Percentiles rank a stretch among this genome's conserved stretches.
Conservation (phyloP, 2,113 vertebrate species). For the Poecilia latipinna region DNA sequence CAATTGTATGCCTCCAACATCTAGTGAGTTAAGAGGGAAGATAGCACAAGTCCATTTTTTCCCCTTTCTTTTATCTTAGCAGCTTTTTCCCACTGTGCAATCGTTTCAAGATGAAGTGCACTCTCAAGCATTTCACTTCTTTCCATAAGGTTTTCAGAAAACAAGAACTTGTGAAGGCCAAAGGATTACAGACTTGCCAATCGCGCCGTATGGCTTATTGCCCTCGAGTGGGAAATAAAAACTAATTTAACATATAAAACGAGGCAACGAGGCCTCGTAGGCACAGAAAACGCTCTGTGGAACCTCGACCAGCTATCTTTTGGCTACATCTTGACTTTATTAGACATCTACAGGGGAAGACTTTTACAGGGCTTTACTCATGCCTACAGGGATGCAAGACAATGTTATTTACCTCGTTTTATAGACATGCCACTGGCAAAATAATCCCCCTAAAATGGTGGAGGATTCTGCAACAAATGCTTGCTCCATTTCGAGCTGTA, state of each 20-base stretch:
- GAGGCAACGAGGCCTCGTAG: constrained; percentile 18
- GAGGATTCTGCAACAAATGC: neutral
- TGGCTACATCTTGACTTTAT: constrained; percentile 47
- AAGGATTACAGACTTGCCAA: constrained; percentile 62
- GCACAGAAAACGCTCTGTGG: constrained; percentile 27
- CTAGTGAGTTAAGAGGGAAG: constrained; percentile 34
- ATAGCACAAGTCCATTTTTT: constrained; percentile 6
- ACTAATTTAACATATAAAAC: constrained; percentile 58
- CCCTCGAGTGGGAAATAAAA: constrained; percentile 56
- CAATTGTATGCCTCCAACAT: constrained; percentile 34
- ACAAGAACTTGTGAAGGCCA: constrained; percentile 23
- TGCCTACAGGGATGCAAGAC: constrained; percentile 25
- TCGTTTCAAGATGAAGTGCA: constrained; percentile 4
- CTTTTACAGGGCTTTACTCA: constrained; percentile 38
- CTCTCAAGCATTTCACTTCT: constrained; percentile 14
- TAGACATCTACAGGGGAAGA: constrained; percentile 37
- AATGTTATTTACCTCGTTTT: constrained; percentile 27
- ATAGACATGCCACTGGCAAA: constrained; percentile 29
- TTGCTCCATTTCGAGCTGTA: neutral
- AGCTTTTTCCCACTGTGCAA: constrained; percentile 28
- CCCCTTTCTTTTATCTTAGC: constrained; percentile 12
- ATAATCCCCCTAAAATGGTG: neutral
- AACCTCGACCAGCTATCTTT: constrained; percentile 26
- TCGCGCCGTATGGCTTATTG: constrained; percentile 58
- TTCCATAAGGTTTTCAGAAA: constrained; percentile 22